Conservation (phyloP, 2,888 invertebrate genomes). For the Copidosoma aretas region DNA sequence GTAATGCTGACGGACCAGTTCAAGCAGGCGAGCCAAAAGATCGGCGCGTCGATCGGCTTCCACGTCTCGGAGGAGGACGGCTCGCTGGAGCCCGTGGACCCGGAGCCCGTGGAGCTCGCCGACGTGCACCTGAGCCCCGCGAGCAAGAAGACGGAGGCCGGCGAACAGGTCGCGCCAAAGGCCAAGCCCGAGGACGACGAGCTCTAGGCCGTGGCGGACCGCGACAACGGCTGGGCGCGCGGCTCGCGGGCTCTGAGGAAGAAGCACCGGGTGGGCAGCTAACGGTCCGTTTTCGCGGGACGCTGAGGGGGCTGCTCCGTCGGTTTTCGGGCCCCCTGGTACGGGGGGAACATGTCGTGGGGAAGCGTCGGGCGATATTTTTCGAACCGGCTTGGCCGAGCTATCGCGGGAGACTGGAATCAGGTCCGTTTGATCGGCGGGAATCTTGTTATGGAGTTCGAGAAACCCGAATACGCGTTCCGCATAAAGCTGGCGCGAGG, state of each 20-base stretch:
- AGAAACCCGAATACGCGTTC: no score
- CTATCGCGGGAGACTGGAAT: background rate
- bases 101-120: slow-evolving; percentile 56
- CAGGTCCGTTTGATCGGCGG: background rate
- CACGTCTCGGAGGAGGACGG: slow-evolving; percentile 75
- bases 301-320: background rate
- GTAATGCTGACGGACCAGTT: slow-evolving; percentile 77
- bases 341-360: no score
- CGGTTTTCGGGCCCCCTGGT: no score
- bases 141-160: slow-evolving; percentile 45
- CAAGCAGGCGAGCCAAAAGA: slow-evolving; percentile 81
- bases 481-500: no score
- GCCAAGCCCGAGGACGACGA: slow-evolving; percentile 56
- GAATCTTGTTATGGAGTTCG: no score
- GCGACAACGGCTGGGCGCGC: background rate
- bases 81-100: slow-evolving; percentile 55
- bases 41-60: slow-evolving; percentile 84
- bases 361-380: no score
- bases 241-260: background rate
- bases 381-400: no score
- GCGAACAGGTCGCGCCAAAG: slow-evolving; percentile 50
- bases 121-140: slow-evolving; percentile 54
- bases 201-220: slow-evolving; percentile 43
- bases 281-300: background rate
- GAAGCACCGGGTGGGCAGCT: background rate